These are phyloP conservation scores for Mugil cephalus DNA, from an alignment of 2,113 vertebrate species.

Conservation along the genomic window DNA sequence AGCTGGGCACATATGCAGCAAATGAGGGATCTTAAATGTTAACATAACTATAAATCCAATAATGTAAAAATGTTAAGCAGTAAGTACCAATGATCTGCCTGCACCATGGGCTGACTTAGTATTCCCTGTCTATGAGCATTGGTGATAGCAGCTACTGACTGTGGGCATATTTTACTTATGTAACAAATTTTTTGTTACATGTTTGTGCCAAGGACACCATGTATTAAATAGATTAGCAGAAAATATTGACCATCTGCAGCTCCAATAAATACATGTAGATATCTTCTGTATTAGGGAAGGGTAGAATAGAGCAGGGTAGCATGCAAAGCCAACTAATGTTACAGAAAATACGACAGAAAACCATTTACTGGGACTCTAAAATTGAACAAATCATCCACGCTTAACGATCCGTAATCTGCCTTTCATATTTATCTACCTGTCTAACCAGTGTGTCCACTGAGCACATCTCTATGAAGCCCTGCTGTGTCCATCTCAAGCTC, in stretches of 20 bases:
- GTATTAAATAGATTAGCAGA: background rate
- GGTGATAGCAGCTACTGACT: background rate
- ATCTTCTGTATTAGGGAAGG: too few relatives aligned
- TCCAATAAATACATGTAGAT: background rate
- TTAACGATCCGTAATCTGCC: slow-evolving; percentile 13
- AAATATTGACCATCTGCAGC: background rate
- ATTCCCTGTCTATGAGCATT: accelerated
- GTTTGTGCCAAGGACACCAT: background rate
- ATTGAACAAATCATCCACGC: slow-evolving; percentile 3
- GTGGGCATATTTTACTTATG: background rate
- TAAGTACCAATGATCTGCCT: background rate
- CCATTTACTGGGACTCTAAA: background rate
- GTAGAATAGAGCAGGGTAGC: background rate
- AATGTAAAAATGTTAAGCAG: background rate
- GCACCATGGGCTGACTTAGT: background rate
- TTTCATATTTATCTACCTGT: background rate
- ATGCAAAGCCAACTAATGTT: background rate
- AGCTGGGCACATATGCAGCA: background rate
- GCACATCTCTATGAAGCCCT: slow-evolving; percentile 38
- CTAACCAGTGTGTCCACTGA: background rate
- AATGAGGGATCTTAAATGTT: background rate
- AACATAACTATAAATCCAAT: background rate
- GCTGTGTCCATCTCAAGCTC: slow-evolving; percentile 93
- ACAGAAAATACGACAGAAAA: background rate
- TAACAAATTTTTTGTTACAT: too few relatives aligned